These are phyloP conservation scores for Natrix natrix DNA, from an alignment of 2,797 vertebrate species.

Conservation along the genomic window DNA sequence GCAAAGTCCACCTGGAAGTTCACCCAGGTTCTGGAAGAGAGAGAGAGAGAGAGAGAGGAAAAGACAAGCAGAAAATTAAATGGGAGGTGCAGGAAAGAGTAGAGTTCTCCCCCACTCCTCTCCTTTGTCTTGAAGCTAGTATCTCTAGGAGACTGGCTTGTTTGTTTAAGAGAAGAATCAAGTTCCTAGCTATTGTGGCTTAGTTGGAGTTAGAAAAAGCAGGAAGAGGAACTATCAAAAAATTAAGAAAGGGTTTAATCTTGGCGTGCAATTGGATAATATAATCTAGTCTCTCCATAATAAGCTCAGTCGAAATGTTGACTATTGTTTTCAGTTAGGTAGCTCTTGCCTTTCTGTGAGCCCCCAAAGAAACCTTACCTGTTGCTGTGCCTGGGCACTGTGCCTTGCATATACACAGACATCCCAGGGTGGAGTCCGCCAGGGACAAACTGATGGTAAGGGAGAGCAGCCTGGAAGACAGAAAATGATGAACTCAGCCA, in stretches of 20 bases:
- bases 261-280: background rate
- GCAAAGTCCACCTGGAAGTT: slow-evolving; percentile 72
- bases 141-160: background rate
- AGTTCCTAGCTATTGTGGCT: background rate
- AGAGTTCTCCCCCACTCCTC: background rate
- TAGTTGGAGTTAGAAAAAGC: background rate
- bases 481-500: background rate
- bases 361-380: slow-evolving; percentile 61
- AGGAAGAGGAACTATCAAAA: background rate
- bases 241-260: background rate
- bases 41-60: too few species aligned
- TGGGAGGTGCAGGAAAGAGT: background rate
- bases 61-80: background rate
- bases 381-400: slow-evolving; percentile 63
- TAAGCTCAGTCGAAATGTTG: too few species aligned
- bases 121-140: background rate
- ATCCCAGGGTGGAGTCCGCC: slow-evolving; percentile 63
- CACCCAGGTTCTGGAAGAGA: slow-evolving; percentile 34
- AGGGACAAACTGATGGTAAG: slow-evolving; percentile 73
- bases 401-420: slow-evolving; percentile 80
- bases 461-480: slow-evolving; percentile 69
- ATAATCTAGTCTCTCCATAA: background rate
- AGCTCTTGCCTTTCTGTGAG: background rate
- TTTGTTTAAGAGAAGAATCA: background rate
- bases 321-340: background rate